Evolutionary conservation across 1,140 invertebrate species (phyloP), one percentile per base, ranked within the genome.

Genomic region (Drosophila bocqueti): DNA sequence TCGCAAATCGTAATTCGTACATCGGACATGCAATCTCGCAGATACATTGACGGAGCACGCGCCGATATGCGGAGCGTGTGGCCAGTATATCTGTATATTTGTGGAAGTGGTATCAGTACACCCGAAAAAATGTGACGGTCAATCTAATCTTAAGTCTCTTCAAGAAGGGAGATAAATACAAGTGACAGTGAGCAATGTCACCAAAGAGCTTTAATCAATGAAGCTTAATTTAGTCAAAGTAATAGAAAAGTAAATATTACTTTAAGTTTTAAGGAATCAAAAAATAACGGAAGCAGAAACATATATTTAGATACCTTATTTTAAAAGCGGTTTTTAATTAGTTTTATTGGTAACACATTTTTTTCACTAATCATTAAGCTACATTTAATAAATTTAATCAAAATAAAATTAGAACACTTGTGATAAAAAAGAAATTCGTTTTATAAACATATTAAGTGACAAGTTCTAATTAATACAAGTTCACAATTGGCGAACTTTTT

Each of bases 21-120:
- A 76, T 74, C 74, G 60, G 54, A 10, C 57, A 65, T 65, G 63
- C 63, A 63, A 65, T 65, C 63, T 61, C 63, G 13, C 58, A 65
- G 40, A 65, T 65, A 65, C 29, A 62, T 62, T 18, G 50, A 31
- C 55, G 38, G 29, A 49, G 81, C 84, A 87, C 84, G 84, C 84
- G 84, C 84, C 83, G 46, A 26, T 40, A 10, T 18, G 45, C 31
- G 26, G 59, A 65, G 29, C 63, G 63, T 65, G 63, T 47, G 40
- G 42, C 52, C 40, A n/a, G 18, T 31, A 18, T 38, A 50, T 67
- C 36, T 52, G 29, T 36, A 49, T 47, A 36, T 34, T 10, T 34
- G 31, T 52, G 42, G 29, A 34, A 40, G 54, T 55, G 8, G 15
- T 40, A 40, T 55, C 18, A 24, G 34, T 55, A 55, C 54, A 55